These are phyloP conservation scores for Diglossa brunneiventris DNA, from an alignment of 2,113 vertebrate genomes.

Conservation along the genomic window DNA sequence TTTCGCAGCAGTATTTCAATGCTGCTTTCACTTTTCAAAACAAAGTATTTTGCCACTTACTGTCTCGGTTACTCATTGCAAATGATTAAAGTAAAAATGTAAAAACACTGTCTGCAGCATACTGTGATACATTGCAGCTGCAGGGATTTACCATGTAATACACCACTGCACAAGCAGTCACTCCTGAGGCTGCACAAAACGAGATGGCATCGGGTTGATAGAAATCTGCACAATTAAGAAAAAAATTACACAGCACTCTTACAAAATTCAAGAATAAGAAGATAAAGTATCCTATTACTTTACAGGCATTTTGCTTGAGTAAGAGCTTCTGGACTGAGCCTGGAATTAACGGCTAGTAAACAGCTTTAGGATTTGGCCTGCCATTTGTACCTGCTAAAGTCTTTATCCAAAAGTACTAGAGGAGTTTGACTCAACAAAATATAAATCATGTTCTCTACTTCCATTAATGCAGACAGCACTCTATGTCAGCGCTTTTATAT, in stretches of 20 bases:
- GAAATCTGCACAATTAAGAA: not conserved
- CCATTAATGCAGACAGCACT: not conserved
- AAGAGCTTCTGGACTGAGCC: not conserved
- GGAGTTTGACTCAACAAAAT: not conserved
- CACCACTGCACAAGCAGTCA: not conserved
- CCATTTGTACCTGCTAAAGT: not conserved
- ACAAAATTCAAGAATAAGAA: not conserved
- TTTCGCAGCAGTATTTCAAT: not conserved
- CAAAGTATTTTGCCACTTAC: conserved; percentile 50
- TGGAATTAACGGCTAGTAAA: not conserved
- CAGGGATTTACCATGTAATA: not conserved
- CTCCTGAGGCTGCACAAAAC: not conserved
- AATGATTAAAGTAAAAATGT: not conserved
- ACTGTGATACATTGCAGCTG: conserved; percentile 3
- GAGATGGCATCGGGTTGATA: not conserved
- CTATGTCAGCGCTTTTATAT: not conserved
- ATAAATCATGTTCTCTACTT: not conserved
- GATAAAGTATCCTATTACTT: not conserved
- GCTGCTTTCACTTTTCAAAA: conserved; percentile 17
- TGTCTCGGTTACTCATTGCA: conserved; percentile 17
- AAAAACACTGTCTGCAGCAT: not conserved
- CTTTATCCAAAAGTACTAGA: not conserved
- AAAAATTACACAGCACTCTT: not conserved
- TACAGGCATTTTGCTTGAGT: not conserved
- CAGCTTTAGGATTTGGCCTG: not conserved